Evolutionary conservation across 2,797 vertebrate genomes (phyloP).

Genomic region (Chiroxiphia lanceolata): DNA sequence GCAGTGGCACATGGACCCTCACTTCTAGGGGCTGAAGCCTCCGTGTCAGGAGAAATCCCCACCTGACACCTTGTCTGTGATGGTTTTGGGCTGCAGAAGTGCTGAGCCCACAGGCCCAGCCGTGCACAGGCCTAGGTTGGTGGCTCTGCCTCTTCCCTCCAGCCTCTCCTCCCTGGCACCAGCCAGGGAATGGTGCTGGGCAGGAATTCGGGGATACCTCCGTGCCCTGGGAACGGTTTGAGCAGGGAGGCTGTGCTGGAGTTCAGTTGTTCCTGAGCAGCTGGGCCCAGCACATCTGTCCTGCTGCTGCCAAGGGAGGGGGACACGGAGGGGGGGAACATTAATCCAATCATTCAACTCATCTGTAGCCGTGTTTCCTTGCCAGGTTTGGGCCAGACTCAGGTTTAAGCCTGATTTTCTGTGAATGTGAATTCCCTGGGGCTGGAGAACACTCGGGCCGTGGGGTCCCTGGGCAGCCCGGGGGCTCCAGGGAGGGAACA

Average conservation of each 20-base stretch:
- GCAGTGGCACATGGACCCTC: background rate
- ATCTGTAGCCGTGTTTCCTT: background rate
- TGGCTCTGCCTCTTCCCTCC: background rate
- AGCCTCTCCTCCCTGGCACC: background rate
- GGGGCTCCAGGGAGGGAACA: fast-evolving
- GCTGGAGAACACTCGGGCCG: background rate
- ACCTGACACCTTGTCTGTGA: background rate
- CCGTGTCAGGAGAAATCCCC: background rate
- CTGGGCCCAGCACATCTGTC: background rate
- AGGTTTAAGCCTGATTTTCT: background rate
- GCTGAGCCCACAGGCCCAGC: background rate
- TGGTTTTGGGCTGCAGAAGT: background rate
- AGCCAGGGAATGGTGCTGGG: background rate
- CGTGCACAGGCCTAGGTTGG: background rate
- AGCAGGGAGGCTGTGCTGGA: fast-evolving
- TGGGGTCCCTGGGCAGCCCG: background rate
- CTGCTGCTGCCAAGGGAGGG: background rate
- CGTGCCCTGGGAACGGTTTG: background rate
- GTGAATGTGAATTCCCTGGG: background rate
- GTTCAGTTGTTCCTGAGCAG: background rate
- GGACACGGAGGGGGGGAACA: too few species aligned
- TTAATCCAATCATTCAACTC: background rate
- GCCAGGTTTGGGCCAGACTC: background rate
- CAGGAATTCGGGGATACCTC: background rate
- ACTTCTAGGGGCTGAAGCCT: background rate